Base-by-base conservation (phyloP, 1,140 invertebrate genomes). In the Fragariocoptes setiger region DNA sequence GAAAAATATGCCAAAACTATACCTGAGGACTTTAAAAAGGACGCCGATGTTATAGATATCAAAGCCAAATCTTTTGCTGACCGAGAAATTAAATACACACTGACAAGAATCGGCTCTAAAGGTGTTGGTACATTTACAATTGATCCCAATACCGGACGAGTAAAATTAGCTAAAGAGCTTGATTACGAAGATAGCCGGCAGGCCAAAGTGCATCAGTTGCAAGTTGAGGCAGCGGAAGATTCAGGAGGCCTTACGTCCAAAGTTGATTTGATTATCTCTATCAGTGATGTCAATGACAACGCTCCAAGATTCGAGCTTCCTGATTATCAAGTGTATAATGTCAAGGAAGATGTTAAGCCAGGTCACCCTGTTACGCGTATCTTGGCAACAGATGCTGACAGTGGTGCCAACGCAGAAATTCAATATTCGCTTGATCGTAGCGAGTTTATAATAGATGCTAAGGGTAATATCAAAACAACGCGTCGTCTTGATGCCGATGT, bases 21-120 rank as follows among this genome's bases (percentile, higher is more conserved):
- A 51, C 79, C 79, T 1, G 82, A 88, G 59, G 86, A 86, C 56
- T 76, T 85, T 58, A 79, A 78, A 55, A 88, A 88, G 58, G 80
- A 88, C 57, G 82, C 80, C 18, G 80, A 86, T 53, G 86, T 88
- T 35, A 86, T 88, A 56, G 85, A 79, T 35, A 79, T 88, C 42
- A 86, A 86, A 62, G 80, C 82, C 1, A 86, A 86, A 57, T 86
- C 80, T 3, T 88, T 88, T 57, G 80, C 82, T 40, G 80, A 86
- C 59, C 69, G 80, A 22, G 79, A 86, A 56, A 88, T 88, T 47
- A 68, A 79, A 2, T 88, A 88, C 58, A 86, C 80, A 0, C 53
- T 88, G 44, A 82, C 85, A 59, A 79, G 79, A 2, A 74, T 83
- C 62, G 79, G 79, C 3, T n/a, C n/a, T n/a, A 77, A 80, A 61